Evolutionary conservation across 2,888 invertebrate genomes (phyloP).

Genomic region (Tenthredo notha): DNA sequence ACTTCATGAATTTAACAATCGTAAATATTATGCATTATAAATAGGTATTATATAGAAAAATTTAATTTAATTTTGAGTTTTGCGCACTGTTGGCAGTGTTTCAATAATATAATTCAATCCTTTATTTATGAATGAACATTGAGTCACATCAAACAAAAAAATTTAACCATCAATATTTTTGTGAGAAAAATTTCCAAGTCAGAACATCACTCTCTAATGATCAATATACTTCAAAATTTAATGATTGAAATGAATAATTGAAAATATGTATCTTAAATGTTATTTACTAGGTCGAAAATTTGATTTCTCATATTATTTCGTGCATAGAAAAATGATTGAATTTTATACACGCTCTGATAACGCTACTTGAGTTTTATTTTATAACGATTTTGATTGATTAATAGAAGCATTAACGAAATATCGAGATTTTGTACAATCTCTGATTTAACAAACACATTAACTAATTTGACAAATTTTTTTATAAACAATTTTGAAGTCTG

Average conservation of each 20-base stretch:
- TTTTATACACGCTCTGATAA: background rate
- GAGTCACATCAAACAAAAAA: background rate
- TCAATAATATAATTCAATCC: background rate
- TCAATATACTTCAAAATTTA: background rate
- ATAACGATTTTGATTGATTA: conserved; percentile 27
- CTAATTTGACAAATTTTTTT: background rate
- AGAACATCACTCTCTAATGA: background rate
- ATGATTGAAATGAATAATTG: conserved; percentile 5
- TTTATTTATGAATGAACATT: background rate
- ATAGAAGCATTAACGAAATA: conserved; percentile 39
- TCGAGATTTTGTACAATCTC: background rate
- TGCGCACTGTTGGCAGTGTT: conserved; percentile 46
- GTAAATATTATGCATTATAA: conserved; percentile 67
- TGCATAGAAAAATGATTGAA: background rate
- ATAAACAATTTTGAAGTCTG: conserved; percentile 3
- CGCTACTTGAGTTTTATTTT: background rate
- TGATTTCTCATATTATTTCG: background rate
- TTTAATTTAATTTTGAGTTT: conserved; percentile 61
- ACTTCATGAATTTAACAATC: conserved; percentile 68
- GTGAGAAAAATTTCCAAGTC: background rate
- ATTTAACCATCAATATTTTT: background rate
- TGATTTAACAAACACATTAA: conserved; percentile 21
- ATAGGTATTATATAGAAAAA: conserved; percentile 63
- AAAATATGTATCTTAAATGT: background rate
- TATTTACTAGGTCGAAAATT: background rate